Conservation (phyloP, 2,888 invertebrate genomes). For the Oscheius myriophilus region DNA sequence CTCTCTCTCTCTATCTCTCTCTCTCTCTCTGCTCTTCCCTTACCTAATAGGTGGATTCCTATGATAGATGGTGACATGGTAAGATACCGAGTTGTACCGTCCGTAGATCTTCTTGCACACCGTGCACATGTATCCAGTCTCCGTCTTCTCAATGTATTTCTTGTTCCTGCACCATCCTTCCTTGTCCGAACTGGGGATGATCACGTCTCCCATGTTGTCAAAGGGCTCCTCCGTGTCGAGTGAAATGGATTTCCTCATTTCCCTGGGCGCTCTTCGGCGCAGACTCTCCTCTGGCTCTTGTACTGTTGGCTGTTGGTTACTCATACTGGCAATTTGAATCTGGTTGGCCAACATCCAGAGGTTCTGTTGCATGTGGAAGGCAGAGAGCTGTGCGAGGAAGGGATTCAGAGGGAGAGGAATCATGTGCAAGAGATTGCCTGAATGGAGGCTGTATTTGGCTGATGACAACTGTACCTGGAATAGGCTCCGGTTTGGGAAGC, state of each 20-base stretch:
- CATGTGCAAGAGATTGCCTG: slow-evolving; percentile 13
- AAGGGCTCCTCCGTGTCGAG: slow-evolving; percentile 32
- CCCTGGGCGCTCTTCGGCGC: background rate
- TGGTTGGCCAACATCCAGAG: slow-evolving; percentile 7
- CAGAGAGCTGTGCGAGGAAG: slow-evolving; percentile 19
- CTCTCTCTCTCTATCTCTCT: no score
- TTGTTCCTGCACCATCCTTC: slow-evolving; percentile 71
- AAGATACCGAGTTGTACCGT: slow-evolving; percentile 69
- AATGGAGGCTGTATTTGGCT: no score
- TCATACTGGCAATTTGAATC: background rate
- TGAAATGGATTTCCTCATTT: slow-evolving; percentile 16
- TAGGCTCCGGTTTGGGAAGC: slow-evolving; percentile 28
- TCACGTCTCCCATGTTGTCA: slow-evolving; percentile 58
- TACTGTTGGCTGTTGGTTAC: background rate
- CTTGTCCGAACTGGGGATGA: slow-evolving; percentile 68
- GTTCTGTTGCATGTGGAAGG: slow-evolving; percentile 20
- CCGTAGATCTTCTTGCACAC: slow-evolving; percentile 70
- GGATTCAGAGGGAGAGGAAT: slow-evolving; percentile 17
- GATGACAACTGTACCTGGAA: background rate
- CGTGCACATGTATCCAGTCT: slow-evolving; percentile 66
- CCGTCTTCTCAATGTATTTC: slow-evolving; percentile 68
- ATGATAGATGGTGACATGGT: slow-evolving; percentile 71
- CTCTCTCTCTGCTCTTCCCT: background rate
- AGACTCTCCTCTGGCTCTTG: slow-evolving; percentile 13
- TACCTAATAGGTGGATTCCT: slow-evolving; percentile 70